phyloP scores from a whole-genome alignment of 37 sponge, comb jelly and placozoan genomes.

The Tethya wilhelma region DNA sequence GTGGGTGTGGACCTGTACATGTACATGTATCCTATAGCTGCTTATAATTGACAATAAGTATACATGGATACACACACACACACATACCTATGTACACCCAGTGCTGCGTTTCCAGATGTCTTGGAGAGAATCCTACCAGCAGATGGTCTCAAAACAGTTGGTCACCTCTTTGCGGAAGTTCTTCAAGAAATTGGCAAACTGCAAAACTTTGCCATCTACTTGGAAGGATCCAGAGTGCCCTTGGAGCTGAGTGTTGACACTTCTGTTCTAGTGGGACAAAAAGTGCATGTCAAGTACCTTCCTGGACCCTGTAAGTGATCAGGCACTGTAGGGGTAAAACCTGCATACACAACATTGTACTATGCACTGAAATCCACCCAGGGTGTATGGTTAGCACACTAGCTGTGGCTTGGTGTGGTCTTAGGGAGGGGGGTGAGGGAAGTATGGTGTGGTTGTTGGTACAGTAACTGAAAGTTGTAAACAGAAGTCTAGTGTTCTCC shows the following conservation, averaged over 20 bases:
- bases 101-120: slow-evolving; percentile 50
- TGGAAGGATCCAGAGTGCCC: slow-evolving; percentile 51
- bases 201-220: slow-evolving; percentile 40
- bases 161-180: slow-evolving; percentile 25
- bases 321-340: background rate
- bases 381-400: background rate
- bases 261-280: slow-evolving; percentile 49
- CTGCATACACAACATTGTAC: background rate
- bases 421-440: background rate
- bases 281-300: slow-evolving; percentile 44
- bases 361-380: background rate
- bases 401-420: background rate
- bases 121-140: slow-evolving; percentile 61
- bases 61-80: too few species aligned
- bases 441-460: too few species aligned
- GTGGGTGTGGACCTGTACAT: too few species aligned
- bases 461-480: too few species aligned
- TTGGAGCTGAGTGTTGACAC: slow-evolving; percentile 35
- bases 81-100: background rate
- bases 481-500: background rate
- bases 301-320: slow-evolving; percentile 39
- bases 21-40: too few species aligned
- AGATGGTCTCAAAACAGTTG: slow-evolving; percentile 34
- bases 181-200: slow-evolving; percentile 30
- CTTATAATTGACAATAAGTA: too few species aligned